Conservation (phyloP, 2,113 vertebrate species). For the Myiozetetes cayanensis region DNA sequence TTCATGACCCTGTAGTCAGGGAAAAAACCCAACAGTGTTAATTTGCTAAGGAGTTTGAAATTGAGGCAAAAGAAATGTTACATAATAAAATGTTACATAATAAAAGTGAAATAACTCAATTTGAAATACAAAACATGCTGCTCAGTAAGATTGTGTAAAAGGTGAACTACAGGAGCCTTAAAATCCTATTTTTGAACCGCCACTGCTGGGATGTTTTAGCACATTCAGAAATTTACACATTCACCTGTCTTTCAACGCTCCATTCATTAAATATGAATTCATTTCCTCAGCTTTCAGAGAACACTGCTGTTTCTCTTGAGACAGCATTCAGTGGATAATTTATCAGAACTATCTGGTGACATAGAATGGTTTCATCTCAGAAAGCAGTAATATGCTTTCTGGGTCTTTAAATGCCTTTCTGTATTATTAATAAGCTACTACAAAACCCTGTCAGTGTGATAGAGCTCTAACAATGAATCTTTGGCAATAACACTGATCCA, state of each 20-base stretch:
- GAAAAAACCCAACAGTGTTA: not conserved
- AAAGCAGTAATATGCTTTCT: not conserved
- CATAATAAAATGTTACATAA: not conserved
- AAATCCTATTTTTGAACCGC: not conserved
- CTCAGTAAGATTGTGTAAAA: not conserved
- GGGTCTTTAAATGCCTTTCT: not conserved
- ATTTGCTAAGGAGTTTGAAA: not conserved
- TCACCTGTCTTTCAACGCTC: not conserved
- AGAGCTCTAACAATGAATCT: not conserved
- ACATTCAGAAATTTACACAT: not conserved
- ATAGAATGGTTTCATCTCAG: not conserved
- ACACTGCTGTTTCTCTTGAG: not conserved
- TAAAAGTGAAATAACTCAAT: not conserved
- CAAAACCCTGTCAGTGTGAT: not conserved
- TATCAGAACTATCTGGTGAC: not conserved
- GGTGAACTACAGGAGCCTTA: not conserved
- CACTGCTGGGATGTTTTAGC: not conserved
- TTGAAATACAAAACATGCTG: not conserved
- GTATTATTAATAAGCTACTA: not conserved
- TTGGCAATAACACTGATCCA: not conserved
- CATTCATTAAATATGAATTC: not conserved
- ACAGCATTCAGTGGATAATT: not conserved
- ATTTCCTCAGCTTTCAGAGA: not conserved
- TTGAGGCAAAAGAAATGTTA: not conserved
- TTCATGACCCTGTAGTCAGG: slow-evolving; percentile 85